phyloP scores from a whole-genome alignment of 2,888 invertebrate genomes.

The Zelleria hepariella region DNA sequence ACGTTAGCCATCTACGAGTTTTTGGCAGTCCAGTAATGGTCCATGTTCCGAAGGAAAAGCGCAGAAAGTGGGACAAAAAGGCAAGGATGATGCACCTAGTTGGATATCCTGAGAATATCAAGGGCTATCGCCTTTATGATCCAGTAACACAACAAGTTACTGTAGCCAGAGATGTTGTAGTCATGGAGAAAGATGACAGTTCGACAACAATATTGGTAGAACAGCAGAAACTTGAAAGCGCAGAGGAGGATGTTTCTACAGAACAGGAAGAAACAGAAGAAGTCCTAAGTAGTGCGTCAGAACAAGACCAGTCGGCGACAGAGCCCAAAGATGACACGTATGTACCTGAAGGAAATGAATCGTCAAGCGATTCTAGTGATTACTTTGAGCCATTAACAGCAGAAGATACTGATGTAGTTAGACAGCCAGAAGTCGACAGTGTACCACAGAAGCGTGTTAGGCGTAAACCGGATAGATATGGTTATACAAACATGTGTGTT shows the following conservation, averaged over 20 bases:
- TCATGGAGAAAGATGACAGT: slow-evolving; percentile 6
- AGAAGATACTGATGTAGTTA: not conserved
- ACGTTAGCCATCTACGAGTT: slow-evolving; percentile 10
- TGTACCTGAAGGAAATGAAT: not conserved
- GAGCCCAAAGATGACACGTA: not conserved
- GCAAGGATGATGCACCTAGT: slow-evolving; percentile 7
- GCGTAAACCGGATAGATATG: not conserved
- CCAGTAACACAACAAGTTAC: slow-evolving; percentile 8
- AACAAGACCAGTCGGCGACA: not conserved
- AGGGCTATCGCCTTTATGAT: slow-evolving; percentile 12
- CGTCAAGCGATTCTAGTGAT: slow-evolving; percentile 1
- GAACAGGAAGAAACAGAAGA: too few species aligned
- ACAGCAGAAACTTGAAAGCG: not conserved
- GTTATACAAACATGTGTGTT: not conserved
- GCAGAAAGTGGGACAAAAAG: slow-evolving; percentile 8
- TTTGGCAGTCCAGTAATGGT: slow-evolving; percentile 10
- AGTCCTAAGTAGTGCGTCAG: not conserved
- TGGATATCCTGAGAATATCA: slow-evolving; percentile 7
- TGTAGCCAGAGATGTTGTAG: slow-evolving; percentile 12
- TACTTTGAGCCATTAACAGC: not conserved
- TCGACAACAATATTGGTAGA: not conserved
- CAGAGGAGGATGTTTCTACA: slow-evolving; percentile 7
- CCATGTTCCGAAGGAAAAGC: slow-evolving; percentile 11
- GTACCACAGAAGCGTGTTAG: not conserved
- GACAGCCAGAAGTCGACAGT: not conserved